phyloP scores from a whole-genome alignment of 2,888 invertebrate species.

The Rhamphomyia laevipes region DNA sequence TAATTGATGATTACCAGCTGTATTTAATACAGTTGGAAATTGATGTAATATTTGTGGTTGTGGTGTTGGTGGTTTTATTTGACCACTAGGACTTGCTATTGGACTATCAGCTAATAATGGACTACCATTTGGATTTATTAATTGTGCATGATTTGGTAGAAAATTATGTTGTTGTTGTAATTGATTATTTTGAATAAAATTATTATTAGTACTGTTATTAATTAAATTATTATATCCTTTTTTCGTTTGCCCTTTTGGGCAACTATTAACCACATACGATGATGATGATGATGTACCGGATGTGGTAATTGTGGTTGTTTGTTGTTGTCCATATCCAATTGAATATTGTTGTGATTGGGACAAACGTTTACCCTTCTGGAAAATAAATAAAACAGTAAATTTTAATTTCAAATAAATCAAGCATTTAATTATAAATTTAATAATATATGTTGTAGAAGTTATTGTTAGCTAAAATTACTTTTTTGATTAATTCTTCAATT shows the following conservation, averaged over 20 bases:
- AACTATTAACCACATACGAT: conserved; percentile 35
- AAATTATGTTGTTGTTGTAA: not conserved
- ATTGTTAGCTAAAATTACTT: no score
- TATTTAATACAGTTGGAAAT: conserved; percentile 18
- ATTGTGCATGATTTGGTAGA: conserved; percentile 20
- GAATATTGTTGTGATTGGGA: conserved; percentile 11
- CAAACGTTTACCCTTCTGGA: conserved; percentile 12
- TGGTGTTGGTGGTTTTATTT: conserved; percentile 34
- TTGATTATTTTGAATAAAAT: not conserved
- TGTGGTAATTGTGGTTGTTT: conserved; percentile 24
- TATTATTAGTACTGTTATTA: not conserved
- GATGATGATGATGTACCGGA: conserved; percentile 35
- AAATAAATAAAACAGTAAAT: not conserved
- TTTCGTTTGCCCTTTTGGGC: conserved; percentile 39
- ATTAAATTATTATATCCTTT: conserved; percentile 22
- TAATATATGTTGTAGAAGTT: no score
- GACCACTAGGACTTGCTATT: conserved; percentile 35
- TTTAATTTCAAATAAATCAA: not conserved
- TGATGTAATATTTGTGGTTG: conserved; percentile 28
- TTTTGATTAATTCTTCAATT: no score
- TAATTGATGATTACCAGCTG: conserved; percentile 20
- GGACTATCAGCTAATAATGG: conserved; percentile 37
- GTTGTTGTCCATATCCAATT: conserved; percentile 33
- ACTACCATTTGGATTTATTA: conserved; percentile 26
- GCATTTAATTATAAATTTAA: no score